Evolutionary conservation across 2,113 vertebrate species (phyloP), one percentile per base, ranked within the genome.

Genomic region (Scomber colias): DNA sequence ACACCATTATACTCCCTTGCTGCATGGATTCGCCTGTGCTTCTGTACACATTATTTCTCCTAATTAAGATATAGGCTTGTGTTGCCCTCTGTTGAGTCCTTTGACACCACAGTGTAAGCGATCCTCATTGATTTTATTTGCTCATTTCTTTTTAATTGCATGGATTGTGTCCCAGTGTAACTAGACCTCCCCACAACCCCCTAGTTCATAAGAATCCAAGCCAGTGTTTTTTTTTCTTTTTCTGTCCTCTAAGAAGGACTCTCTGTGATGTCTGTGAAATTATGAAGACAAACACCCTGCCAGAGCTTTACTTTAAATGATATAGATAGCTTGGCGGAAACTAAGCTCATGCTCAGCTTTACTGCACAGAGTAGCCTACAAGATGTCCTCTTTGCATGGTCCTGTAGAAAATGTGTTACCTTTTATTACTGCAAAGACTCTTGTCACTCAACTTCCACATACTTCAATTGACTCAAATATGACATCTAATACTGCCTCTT

Each of bases 91-190:
- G 84, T 79, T 93, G 86, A 91, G 91, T 87, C 84, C 91, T 92
- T 90, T 93, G 91, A 94, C 93, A 94, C 93, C 87, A 88, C 91
- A 81, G 67, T 92, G 94, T 90, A 95, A 95, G 90, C 51, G 86
- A 95, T 94, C 92, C 71, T 71, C 81, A 95, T 95, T 93, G 94
- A 95, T 95, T 95, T 92, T 88, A 94, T 93, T 91, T 91, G 88
- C 91, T 95, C 94, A 94, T 94, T 94, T 92, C 88, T 94, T 93
- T 95, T 94, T 95, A 94, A 95, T 94, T 93, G 88, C 90, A 79
- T 71, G 85, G 92, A 89, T 89, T 91, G 91, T 88, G 79, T 94
- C 87, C 85, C 81, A 74, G 51, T 91, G 94, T 92, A 94, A 95
- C 91, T 54, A 73, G 81, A 94, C 65, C 93, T 92, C 31, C 73